Conservation (phyloP, 2,797 vertebrate genomes). For the Schizopygopsis pylzovi region DNA sequence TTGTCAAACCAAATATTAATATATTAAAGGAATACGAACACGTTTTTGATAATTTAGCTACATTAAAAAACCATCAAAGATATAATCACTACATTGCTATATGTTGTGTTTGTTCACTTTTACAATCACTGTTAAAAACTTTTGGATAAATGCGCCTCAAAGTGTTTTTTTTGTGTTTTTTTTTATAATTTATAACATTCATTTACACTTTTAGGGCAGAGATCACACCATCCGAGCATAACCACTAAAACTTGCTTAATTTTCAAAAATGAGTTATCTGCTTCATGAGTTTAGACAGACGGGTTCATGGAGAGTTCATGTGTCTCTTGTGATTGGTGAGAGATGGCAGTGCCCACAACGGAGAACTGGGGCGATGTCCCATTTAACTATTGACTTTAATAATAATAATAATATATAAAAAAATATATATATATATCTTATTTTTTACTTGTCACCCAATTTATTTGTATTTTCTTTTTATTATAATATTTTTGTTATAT, state of each 20-base stretch:
- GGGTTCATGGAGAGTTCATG: conserved; percentile 75
- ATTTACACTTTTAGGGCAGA: conserved; percentile 13
- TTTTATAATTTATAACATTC: not conserved
- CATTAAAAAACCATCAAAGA: not conserved
- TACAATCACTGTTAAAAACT: not conserved
- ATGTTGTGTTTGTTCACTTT: not conserved
- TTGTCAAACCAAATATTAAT: not conserved
- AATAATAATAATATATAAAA: not conserved
- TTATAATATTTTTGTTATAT: not conserved
- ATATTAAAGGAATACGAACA: not conserved
- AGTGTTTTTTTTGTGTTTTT: not conserved
- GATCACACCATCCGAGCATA: conserved; percentile 7
- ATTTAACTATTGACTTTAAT: conserved; percentile 3
- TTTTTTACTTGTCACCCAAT: not conserved
- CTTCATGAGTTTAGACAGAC: conserved; percentile 65
- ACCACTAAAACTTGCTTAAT: conserved; percentile 56
- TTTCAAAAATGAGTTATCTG: conserved; percentile 57
- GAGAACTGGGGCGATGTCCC: conserved; percentile 15
- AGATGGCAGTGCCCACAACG: conserved; percentile 4
- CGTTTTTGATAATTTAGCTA: not conserved
- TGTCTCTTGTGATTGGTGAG: conserved; percentile 39
- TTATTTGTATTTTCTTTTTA: no score
- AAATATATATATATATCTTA: not conserved
- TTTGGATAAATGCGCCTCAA: not conserved
- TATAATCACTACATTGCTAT: not conserved